phyloP scores from a whole-genome alignment of 2,888 invertebrate species.

The Oscheius sp. region DNA sequence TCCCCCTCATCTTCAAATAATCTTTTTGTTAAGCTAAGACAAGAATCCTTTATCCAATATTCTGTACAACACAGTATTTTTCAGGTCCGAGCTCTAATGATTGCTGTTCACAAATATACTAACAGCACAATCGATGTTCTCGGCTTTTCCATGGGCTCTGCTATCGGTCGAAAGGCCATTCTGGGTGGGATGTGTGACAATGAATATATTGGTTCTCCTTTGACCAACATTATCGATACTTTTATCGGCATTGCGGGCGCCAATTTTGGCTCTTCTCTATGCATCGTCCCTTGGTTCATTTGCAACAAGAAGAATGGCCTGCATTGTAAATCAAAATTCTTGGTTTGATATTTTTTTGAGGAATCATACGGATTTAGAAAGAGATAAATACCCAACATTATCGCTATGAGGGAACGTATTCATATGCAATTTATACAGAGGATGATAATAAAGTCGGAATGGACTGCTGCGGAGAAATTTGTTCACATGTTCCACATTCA shows the following conservation, averaged over 20 bases:
- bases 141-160: slow-evolving; percentile 50
- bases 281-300: slow-evolving; percentile 58
- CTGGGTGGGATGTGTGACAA: slow-evolving; percentile 32
- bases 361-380: neutral
- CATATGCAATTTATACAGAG: neutral
- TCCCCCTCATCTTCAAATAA: too few relatives aligned
- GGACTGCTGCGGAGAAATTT: slow-evolving; percentile 34
- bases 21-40: neutral
- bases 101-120: slow-evolving; percentile 48
- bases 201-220: slow-evolving; percentile 27
- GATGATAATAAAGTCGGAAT: slow-evolving; percentile 28
- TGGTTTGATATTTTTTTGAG: slow-evolving; percentile 27
- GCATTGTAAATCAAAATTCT: slow-evolving; percentile 59
- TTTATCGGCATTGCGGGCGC: slow-evolving; percentile 60
- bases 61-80: neutral
- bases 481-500: slow-evolving; percentile 31
- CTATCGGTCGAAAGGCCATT: slow-evolving; percentile 43
- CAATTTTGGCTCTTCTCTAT: slow-evolving; percentile 57
- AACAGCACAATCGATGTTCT: slow-evolving; percentile 43
- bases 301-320: slow-evolving; percentile 55
- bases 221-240: slow-evolving; percentile 49
- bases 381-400: slow-evolving; percentile 8
- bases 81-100: slow-evolving; percentile 42
- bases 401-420: slow-evolving; percentile 13
- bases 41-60: too few relatives aligned